These are phyloP conservation scores for Jordanella pulchra DNA, from an alignment of 2,797 vertebrate species.

Conservation along the genomic window DNA sequence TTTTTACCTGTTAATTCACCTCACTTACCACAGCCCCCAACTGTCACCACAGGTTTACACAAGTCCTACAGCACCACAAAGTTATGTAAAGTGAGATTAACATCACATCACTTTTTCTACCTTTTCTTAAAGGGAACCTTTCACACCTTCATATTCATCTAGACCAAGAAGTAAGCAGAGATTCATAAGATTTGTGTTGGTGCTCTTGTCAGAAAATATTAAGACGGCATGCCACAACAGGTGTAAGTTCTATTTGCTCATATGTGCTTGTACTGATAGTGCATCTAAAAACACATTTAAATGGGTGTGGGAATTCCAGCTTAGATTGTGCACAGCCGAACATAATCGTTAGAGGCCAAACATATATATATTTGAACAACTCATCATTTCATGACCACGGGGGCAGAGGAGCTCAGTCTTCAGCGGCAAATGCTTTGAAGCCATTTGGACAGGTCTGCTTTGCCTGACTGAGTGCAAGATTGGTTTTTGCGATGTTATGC, in stretches of 20 bases:
- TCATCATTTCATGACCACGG: not conserved
- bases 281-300: too few relatives aligned
- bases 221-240: conserved; percentile 7
- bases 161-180: not conserved
- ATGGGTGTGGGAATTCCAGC: not conserved
- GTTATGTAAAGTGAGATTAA: conserved; percentile 22
- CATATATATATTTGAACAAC: not conserved
- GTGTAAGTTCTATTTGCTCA: not conserved
- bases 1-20: conserved; percentile 39
- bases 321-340: not conserved
- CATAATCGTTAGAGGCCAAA: not conserved
- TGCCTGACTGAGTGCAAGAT: not conserved
- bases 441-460: not conserved
- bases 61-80: conserved; percentile 40
- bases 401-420: not conserved
- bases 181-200: conserved; percentile 14
- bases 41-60: conserved; percentile 47
- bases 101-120: conserved; percentile 11
- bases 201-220: conserved; percentile 34
- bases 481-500: not conserved
- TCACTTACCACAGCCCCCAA: conserved; percentile 18
- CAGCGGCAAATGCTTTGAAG: not conserved
- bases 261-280: not conserved
- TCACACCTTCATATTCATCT: not conserved
- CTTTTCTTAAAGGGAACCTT: not conserved